Evolutionary conservation across 1,140 invertebrate species (phyloP).

Genomic region (Bombus picipes): DNA sequence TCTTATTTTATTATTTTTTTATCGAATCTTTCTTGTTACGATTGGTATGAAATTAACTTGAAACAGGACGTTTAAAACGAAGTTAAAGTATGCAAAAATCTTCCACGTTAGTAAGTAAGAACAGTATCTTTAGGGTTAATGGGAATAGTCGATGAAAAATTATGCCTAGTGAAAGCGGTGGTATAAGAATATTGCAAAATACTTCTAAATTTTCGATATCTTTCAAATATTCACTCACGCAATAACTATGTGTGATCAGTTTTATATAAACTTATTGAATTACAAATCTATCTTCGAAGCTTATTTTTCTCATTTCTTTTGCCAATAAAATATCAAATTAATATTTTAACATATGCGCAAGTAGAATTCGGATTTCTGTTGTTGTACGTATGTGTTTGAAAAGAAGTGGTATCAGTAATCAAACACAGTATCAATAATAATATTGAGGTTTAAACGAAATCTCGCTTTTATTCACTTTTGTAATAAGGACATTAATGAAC

Average conservation of each 20-base stretch:
- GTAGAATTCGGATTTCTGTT: slow-evolving; percentile 8
- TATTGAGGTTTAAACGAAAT: not conserved
- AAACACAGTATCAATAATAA: no score
- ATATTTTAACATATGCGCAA: slow-evolving; percentile 22
- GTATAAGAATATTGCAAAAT: slow-evolving; percentile 35
- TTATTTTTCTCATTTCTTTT: slow-evolving; percentile 47
- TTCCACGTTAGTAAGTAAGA: slow-evolving; percentile 63
- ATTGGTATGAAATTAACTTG: slow-evolving; percentile 16
- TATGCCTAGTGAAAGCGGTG: slow-evolving; percentile 37
- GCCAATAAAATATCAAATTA: slow-evolving; percentile 47
- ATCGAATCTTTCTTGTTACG: slow-evolving; percentile 4
- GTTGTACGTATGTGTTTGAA: not conserved
- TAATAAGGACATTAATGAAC: not conserved
- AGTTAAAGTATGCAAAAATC: slow-evolving; percentile 54
- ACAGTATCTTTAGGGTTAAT: slow-evolving; percentile 61
- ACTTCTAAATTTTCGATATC: slow-evolving; percentile 37
- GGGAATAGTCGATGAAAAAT: slow-evolving; percentile 44
- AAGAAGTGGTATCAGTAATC: no score
- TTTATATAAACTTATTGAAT: slow-evolving; percentile 31
- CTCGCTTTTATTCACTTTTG: not conserved
- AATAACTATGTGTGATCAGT: slow-evolving; percentile 19
- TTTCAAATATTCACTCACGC: slow-evolving; percentile 22
- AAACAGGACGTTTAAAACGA: slow-evolving; percentile 12
- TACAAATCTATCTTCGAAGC: slow-evolving; percentile 29
- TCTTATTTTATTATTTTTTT: not conserved